phyloP scores from a whole-genome alignment of 2,113 vertebrate genomes.

The Illadopsis cleaveri region DNA sequence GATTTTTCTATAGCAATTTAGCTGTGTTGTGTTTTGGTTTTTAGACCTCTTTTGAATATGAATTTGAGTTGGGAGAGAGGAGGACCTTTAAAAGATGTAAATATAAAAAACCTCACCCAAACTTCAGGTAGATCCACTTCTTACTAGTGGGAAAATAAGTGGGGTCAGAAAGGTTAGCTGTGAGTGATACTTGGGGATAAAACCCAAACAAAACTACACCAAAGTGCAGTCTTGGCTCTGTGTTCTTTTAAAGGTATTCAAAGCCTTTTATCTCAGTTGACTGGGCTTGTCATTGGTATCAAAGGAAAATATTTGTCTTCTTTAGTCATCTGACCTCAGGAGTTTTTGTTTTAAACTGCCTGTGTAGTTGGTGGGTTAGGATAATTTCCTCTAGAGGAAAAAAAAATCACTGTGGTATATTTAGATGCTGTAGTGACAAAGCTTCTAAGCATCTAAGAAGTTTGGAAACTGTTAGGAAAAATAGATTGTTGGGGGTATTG shows the following conservation, averaged over 20 bases:
- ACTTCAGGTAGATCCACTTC: background rate
- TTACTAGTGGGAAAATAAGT: background rate
- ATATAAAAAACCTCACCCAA: background rate
- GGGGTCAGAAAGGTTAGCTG: background rate
- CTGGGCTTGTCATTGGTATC: background rate
- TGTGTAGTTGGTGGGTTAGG: background rate
- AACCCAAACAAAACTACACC: background rate
- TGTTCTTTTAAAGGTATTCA: background rate
- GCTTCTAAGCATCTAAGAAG: background rate
- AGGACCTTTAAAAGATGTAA: background rate
- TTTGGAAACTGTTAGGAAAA: background rate
- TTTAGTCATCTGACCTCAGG: conserved; percentile 28
- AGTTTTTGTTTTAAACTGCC: background rate
- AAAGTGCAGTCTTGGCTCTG: background rate
- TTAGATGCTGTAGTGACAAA: background rate
- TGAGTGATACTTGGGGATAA: background rate
- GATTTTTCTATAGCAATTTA: background rate
- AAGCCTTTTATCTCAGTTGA: conserved; percentile 14
- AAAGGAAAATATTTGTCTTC: conserved; percentile 46
- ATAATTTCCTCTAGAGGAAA: background rate
- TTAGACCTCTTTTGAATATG: background rate
- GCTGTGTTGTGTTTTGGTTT: background rate
- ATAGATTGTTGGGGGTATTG: background rate
- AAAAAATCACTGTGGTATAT: background rate
- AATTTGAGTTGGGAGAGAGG: background rate